Evolutionary conservation across 2,888 invertebrate species (phyloP), one percentile per base, ranked within the genome.

Genomic region (Campoletis raptor): DNA sequence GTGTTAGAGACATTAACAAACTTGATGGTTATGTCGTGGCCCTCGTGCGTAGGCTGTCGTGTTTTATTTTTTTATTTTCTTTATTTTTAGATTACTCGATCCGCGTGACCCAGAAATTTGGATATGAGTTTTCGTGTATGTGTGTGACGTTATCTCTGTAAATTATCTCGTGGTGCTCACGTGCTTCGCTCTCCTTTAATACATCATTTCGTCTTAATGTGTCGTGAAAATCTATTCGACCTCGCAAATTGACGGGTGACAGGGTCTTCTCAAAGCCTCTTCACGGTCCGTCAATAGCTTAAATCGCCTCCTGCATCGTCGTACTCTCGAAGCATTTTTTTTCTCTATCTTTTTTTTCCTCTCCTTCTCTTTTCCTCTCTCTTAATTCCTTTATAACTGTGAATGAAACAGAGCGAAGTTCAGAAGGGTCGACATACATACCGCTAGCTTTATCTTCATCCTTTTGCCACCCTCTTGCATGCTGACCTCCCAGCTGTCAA

Each of bases 401-500:
- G 79, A 76, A 57, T 70, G 61, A 36, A 76, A 54, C 54, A 30
- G 45, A 48, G 52, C 30, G 18, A n/a, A 74, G 30, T 42, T 40
- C 21, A 76, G 42, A 36, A 80, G 36, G 15, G 30, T 77, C 54
- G 18, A 82, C 69, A 72, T 77, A 79, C 12, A 48, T 73, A 57
- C 72, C 54, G 37, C 67, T 69, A 52, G 45, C 73, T 81, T 74
- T 37, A 54, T 48, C 61, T 64, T 24, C 37, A 15, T 52, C 45
- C 42, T 74, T 69, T 66, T 54, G 80, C 76, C 45, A 36, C 78
- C 30, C 77, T 57, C 77, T 24, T 57, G 54, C 79, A 69, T 21
- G 79, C 73, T 81, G 78, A 81, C 81, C 84, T 86, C 69, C 57
- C 69, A 69, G 69, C 84, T 86, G 84, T 84, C 84, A 76, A 61